Percentiles rank a stretch among this genome's conserved stretches.
Conservation (phyloP, 2,888 invertebrate species). For the Chesias legatella region DNA sequence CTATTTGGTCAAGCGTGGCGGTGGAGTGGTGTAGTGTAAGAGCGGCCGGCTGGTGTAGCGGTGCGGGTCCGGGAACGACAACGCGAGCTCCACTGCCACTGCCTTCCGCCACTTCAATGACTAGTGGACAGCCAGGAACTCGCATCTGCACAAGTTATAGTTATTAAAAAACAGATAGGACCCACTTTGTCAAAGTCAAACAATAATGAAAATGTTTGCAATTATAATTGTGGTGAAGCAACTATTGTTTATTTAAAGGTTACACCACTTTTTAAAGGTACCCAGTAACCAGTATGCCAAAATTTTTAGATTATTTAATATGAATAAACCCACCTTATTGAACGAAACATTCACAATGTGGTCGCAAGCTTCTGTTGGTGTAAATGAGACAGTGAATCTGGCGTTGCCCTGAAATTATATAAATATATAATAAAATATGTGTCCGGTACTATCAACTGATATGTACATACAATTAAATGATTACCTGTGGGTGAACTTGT, state of each 20-base stretch:
- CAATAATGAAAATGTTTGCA: too few species aligned
- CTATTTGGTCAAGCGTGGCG: conserved; percentile 95
- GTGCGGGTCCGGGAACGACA: conserved; percentile 86
- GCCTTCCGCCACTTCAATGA: conserved; percentile 85
- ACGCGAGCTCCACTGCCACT: conserved; percentile 84
- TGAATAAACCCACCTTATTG: conserved; percentile 88
- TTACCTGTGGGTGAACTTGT: conserved; percentile 95
- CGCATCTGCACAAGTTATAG: conserved; percentile 67
- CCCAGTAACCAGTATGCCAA: too few species aligned
- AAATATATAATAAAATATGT: conserved; percentile 9
- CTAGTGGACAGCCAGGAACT: conserved; percentile 94
- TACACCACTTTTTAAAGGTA: too few species aligned
- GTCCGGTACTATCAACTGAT: too few species aligned
- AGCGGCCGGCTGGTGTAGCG: conserved; percentile 85
- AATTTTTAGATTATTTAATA: too few species aligned
- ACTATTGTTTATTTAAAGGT: too few species aligned
- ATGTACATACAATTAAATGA: too few species aligned
- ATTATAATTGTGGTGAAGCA: too few species aligned
- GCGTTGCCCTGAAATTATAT: conserved; percentile 74
- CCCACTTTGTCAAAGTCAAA: too few species aligned
- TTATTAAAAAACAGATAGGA: not conserved
- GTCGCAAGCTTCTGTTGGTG: conserved; percentile 95
- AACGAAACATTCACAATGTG: conserved; percentile 98
- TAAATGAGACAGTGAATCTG: conserved; percentile 97
- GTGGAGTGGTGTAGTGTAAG: conserved; percentile 89